Conservation (phyloP, 1,140 invertebrate species). For the Melipona quadrifasciata region DNA sequence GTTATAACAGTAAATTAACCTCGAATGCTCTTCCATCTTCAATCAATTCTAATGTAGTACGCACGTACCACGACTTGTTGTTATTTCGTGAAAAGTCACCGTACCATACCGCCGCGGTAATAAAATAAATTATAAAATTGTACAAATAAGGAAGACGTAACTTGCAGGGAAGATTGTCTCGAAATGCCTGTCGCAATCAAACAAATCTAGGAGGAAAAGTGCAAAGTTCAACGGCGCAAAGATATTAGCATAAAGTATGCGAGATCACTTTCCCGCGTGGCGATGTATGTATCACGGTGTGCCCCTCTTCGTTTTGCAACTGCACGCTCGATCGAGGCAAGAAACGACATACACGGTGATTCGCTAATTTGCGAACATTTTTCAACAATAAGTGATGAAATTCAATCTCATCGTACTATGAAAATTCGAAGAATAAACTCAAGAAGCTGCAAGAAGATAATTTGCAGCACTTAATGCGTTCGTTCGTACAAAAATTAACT, state of each 20-base stretch:
- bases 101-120: background rate
- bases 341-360: no score
- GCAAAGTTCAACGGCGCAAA: slow-evolving; percentile 12
- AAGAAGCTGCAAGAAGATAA: no score
- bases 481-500: no score
- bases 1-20: background rate
- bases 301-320: background rate
- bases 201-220: background rate
- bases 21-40: background rate
- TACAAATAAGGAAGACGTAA: background rate
- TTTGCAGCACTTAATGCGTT: no score
- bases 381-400: no score
- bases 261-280: slow-evolving; percentile 24
- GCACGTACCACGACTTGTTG: background rate
- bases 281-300: background rate
- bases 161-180: background rate
- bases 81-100: background rate
- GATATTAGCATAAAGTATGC: slow-evolving; percentile 6
- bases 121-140: background rate
- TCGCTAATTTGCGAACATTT: no score
- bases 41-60: background rate
- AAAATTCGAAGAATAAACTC: no score
- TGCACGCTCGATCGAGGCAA: background rate
- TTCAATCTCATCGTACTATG: no score
- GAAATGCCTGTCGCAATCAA: background rate